Conservation (phyloP, 1,140 invertebrate species). For the Drosophila azteca region DNA sequence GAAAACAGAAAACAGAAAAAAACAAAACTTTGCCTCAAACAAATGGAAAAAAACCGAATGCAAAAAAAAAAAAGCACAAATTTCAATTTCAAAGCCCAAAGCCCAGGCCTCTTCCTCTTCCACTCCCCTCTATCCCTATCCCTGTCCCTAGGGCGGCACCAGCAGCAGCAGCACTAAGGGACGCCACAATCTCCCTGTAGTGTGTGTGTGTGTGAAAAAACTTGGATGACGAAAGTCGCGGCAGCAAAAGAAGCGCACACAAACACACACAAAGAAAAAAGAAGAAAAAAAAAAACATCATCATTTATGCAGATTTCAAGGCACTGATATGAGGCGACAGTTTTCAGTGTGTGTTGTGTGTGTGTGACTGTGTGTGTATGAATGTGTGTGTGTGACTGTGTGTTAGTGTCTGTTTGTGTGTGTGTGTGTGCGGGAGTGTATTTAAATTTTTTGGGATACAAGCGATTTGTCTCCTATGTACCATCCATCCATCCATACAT, state of each 20-base stretch:
- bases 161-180: conserved; percentile 17
- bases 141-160: conserved; percentile 46
- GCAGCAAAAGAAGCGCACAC: conserved; percentile 24
- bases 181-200: background rate
- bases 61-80: conserved; percentile 51
- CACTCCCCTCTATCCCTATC: background rate
- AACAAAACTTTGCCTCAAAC: conserved; percentile 33
- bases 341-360: conserved; percentile 42
- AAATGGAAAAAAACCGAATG: conserved; percentile 10
- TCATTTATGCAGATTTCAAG: conserved; percentile 77
- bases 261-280: background rate
- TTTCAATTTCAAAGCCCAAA: conserved; percentile 63
- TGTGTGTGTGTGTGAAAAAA: conserved; percentile 16
- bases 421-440: conserved; percentile 10
- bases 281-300: conserved; percentile 58
- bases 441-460: conserved; percentile 6
- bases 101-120: background rate
- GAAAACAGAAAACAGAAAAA: background rate
- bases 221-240: conserved; percentile 60
- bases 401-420: conserved; percentile 5
- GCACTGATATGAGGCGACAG: conserved; percentile 66
- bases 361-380: conserved; percentile 10
- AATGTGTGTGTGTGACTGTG: conserved; percentile 18
- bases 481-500: conserved; percentile 13
- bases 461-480: conserved; percentile 36